Conservation (phyloP, 2,797 vertebrate genomes). For the Paramormyrops hopkinsi region DNA sequence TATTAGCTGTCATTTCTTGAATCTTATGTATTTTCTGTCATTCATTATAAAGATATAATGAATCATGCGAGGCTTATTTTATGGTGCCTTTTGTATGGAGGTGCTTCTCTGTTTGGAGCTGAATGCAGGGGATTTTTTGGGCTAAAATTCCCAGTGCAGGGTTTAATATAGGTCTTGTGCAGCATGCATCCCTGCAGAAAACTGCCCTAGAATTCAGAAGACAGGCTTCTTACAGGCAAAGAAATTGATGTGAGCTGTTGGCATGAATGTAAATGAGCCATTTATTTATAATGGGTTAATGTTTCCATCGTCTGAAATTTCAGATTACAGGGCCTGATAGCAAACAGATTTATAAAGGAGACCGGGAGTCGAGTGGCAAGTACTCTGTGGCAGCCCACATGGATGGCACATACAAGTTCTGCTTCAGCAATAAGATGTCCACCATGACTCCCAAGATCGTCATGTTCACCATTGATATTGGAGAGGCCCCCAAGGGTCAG, state of each 20-base stretch:
- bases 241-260: neutral
- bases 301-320: neutral
- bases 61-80: neutral
- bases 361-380: conserved; percentile 92
- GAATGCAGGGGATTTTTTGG: neutral
- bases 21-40: neutral
- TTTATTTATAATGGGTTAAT: neutral
- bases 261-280: neutral
- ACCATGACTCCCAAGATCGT: conserved; percentile 99
- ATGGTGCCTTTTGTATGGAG: neutral
- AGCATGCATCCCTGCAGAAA: neutral
- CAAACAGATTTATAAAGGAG: conserved; percentile 94
- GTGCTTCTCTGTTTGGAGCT: neutral
- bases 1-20: neutral
- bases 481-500: conserved; percentile 91
- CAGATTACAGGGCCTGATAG: conserved; percentile 96
- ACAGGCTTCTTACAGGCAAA: neutral
- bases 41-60: neutral
- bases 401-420: conserved; percentile 96
- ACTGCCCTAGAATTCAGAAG: neutral
- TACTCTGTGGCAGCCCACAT: conserved; percentile 97
- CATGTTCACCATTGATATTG: conserved; percentile 98
- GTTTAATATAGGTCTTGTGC: neutral
- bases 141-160: neutral
- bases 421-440: conserved; percentile 99